Percentiles rank a stretch among this genome's conserved stretches.
phyloP scores from a whole-genome alignment of 1,140 invertebrate genomes.

The Cyrtorhinus lividipennis region DNA sequence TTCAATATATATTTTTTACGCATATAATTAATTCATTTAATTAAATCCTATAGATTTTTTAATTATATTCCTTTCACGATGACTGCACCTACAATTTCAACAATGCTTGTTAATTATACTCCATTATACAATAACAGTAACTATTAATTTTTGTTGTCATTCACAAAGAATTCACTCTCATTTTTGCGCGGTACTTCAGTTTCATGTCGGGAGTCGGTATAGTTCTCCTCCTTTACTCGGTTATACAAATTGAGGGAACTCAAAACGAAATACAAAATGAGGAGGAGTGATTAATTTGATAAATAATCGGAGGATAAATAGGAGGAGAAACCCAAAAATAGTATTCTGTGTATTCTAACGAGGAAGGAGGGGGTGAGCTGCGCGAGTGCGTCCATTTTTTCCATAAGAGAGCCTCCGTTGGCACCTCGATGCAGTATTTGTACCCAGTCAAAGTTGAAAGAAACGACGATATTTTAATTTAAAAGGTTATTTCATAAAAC shows the following conservation, averaged over 20 bases:
- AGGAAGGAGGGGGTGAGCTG: too few relatives aligned
- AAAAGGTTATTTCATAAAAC: conserved; percentile 21
- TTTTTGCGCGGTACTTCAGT: not conserved
- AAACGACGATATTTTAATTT: conserved; percentile 11
- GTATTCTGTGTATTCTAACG: too few relatives aligned
- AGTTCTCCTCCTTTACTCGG: not conserved
- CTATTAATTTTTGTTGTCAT: conserved; percentile 16
- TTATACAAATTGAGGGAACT: not conserved
- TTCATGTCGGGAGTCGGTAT: too few relatives aligned
- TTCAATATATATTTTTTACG: conserved; percentile 18
- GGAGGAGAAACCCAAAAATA: too few relatives aligned
- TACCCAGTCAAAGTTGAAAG: too few relatives aligned
- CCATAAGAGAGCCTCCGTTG: too few relatives aligned
- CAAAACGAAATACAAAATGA: too few relatives aligned
- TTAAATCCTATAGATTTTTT: conserved; percentile 20
- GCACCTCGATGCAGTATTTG: too few relatives aligned
- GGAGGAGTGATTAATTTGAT: too few relatives aligned
- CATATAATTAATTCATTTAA: conserved; percentile 18
- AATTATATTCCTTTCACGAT: conserved; percentile 17
- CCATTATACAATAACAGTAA: conserved; percentile 21
- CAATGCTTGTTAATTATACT: conserved; percentile 20
- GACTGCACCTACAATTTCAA: conserved; percentile 21
- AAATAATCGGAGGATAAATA: too few relatives aligned
- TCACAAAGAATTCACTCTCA: not conserved
- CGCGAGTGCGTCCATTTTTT: too few relatives aligned